Percentiles rank a stretch among this genome's conserved stretches.
phyloP scores from a whole-genome alignment of 2,797 vertebrate species.

The Epinephelus awoara region DNA sequence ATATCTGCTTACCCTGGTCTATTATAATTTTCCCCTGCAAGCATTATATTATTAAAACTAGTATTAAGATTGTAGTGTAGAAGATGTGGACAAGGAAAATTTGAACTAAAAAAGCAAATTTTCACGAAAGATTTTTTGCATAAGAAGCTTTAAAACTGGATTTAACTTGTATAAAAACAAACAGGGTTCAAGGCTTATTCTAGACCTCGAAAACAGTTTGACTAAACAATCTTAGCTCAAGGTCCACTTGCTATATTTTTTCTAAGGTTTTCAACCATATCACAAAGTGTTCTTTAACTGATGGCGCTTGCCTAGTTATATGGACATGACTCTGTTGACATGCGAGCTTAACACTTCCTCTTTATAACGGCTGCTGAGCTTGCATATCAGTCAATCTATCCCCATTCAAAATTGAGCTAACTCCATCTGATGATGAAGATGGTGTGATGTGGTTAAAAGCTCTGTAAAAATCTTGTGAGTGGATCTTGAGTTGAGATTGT shows the following conservation, averaged over 20 bases:
- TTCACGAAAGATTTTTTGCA: neutral
- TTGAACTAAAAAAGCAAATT: slow-evolving; percentile 20
- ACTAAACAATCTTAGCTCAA: slow-evolving; percentile 10
- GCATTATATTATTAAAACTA: neutral
- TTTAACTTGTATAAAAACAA: slow-evolving; percentile 5
- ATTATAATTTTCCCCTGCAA: neutral
- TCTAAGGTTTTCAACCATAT: neutral
- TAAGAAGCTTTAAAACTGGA: neutral
- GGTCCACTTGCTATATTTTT: slow-evolving; percentile 11
- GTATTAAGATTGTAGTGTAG: neutral
- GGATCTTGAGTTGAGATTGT: neutral
- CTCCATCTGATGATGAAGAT: neutral
- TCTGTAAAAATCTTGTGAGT: neutral
- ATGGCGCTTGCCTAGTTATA: slow-evolving; percentile 1
- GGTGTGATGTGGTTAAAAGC: neutral
- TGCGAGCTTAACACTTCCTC: neutral
- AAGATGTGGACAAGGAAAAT: slow-evolving; percentile 13
- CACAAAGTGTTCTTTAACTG: neutral
- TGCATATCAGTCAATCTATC: neutral
- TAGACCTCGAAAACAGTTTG: slow-evolving; percentile 4
- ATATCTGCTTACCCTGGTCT: neutral
- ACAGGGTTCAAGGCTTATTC: neutral
- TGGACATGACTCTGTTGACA: slow-evolving; percentile 1
- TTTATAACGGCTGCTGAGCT: neutral
- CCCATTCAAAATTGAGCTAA: slow-evolving; percentile 2